These are phyloP conservation scores for Protodeltote pygarga DNA, from an alignment of 2,888 invertebrate species.

Conservation along the genomic window DNA sequence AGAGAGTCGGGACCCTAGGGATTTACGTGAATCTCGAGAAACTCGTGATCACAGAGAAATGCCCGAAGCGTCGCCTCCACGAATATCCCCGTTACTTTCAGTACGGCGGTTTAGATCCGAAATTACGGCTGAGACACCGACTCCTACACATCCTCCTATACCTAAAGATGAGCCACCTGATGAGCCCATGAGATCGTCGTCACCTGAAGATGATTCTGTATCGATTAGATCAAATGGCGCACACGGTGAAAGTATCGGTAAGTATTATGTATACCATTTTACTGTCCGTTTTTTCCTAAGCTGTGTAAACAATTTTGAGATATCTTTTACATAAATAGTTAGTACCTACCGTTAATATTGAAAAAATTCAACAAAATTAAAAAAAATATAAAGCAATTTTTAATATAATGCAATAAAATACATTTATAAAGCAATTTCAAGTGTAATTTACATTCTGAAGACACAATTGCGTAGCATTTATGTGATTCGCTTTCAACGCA, in stretches of 20 bases:
- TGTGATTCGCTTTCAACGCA: too few relatives aligned
- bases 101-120: constrained; percentile 80
- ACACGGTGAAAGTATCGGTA: constrained; percentile 86
- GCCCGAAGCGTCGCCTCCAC: constrained; percentile 80
- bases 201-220: constrained; percentile 87
- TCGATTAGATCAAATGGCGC: constrained; percentile 85
- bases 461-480: too few relatives aligned
- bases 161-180: constrained; percentile 86
- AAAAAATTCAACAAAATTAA: too few relatives aligned
- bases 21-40: constrained; percentile 71
- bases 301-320: too few relatives aligned
- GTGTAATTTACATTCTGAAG: too few relatives aligned
- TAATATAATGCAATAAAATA: neutral
- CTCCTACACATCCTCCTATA: constrained; percentile 79
- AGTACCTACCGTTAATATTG: too few relatives aligned
- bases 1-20: constrained; percentile 64
- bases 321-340: too few relatives aligned
- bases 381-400: neutral
- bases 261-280: constrained; percentile 35
- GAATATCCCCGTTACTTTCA: constrained; percentile 82
- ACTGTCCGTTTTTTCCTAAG: too few relatives aligned
- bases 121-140: constrained; percentile 70
- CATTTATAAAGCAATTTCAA: too few relatives aligned
- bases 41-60: constrained; percentile 71
- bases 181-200: constrained; percentile 83